A percentile compares a stretch with the other conserved stretches of the same genome.
Conservation (phyloP, 1,140 invertebrate species). For the Drosophila varians region DNA sequence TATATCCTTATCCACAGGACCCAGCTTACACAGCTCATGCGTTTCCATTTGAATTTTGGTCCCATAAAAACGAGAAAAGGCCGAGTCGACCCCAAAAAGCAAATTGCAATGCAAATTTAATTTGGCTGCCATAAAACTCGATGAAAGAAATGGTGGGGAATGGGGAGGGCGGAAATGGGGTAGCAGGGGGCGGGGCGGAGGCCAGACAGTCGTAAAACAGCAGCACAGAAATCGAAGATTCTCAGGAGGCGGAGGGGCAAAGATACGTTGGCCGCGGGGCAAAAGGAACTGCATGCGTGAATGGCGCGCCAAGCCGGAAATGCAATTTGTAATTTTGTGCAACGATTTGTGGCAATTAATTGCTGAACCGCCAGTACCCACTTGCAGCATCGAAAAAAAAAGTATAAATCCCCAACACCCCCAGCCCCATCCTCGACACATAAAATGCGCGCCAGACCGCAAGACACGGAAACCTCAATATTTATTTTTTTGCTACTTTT, state of each 20-base stretch:
- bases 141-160: not conserved
- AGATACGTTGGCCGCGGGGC: not conserved
- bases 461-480: conserved; percentile 77
- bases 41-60: conserved; percentile 54
- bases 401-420: not conserved
- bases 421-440: not conserved
- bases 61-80: conserved; percentile 53
- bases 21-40: conserved; percentile 45
- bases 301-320: conserved; percentile 68
- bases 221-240: conserved; percentile 22
- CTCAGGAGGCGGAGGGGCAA: not conserved
- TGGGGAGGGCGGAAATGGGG: not conserved
- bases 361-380: conserved; percentile 39
- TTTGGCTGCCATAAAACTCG: conserved; percentile 65
- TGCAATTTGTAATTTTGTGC: conserved; percentile 77
- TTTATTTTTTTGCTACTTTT: conserved; percentile 42
- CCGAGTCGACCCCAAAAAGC: conserved; percentile 32
- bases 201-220: conserved; percentile 42
- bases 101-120: conserved; percentile 78
- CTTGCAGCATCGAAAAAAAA: not conserved
- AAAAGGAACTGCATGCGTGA: conserved; percentile 46
- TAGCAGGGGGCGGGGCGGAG: not conserved
- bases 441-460: conserved; percentile 64
- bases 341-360: conserved; percentile 78
- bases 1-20: conserved; percentile 32